Conservation (phyloP, 2,113 vertebrate genomes). For the Siniperca chuatsi region DNA sequence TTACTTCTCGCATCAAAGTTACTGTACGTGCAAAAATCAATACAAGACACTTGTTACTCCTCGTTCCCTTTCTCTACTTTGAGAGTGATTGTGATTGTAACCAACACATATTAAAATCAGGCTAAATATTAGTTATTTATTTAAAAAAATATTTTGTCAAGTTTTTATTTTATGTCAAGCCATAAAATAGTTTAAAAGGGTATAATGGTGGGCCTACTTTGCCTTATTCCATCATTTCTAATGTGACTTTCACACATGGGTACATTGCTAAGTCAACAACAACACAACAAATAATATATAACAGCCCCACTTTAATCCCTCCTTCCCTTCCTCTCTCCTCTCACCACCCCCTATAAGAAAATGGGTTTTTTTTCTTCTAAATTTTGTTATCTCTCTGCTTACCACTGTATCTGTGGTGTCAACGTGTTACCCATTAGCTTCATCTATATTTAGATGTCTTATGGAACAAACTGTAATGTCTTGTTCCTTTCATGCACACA, state of each 20-base stretch:
- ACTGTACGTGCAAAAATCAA: neutral
- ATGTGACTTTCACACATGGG: constrained; percentile 19
- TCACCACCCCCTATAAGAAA: too few species aligned
- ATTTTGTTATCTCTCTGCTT: constrained; percentile 1
- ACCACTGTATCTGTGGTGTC: constrained; percentile 15
- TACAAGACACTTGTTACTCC: neutral
- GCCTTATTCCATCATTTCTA: constrained; percentile 13
- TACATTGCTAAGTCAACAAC: constrained; percentile 46
- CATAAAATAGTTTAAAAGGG: neutral
- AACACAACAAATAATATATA: constrained; percentile 25
- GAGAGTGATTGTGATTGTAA: too few species aligned
- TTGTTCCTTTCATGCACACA: neutral
- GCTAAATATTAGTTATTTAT: neutral
- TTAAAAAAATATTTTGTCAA: neutral
- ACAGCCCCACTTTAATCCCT: constrained; percentile 18
- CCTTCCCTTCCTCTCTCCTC: neutral
- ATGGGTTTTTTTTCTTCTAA: neutral
- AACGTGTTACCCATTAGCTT: constrained; percentile 17
- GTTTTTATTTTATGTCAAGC: neutral
- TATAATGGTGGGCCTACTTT: neutral
- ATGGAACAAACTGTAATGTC: constrained; percentile 34
- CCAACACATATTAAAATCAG: neutral
- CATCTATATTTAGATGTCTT: constrained; percentile 50
- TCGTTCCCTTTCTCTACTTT: neutral
- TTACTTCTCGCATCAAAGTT: neutral